A percentile compares a stretch with the other conserved stretches of the same genome.
phyloP scores from a whole-genome alignment of 2,797 vertebrate genomes.

The Lindbergichthys nudifrons region DNA sequence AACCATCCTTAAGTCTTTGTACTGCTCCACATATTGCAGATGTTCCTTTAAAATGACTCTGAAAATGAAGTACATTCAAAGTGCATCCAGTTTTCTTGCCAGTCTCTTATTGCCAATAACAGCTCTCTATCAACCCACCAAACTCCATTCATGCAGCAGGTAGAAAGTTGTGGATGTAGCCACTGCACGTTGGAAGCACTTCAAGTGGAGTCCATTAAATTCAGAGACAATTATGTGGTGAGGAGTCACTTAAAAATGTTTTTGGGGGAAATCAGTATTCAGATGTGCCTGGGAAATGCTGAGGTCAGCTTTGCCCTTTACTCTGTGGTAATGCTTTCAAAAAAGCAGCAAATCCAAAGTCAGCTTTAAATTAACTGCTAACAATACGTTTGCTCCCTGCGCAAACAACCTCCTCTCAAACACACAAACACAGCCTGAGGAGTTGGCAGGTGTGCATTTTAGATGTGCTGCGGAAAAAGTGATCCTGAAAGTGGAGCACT shows the following conservation, averaged over 20 bases:
- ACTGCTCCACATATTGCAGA: background rate
- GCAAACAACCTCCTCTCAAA: conserved; percentile 30
- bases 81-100: conserved; percentile 8
- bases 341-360: conserved; percentile 38
- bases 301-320: conserved; percentile 57
- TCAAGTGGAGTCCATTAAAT: conserved; percentile 35
- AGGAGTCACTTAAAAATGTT: conserved; percentile 39
- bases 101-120: conserved; percentile 20
- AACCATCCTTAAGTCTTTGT: background rate
- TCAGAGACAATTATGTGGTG: conserved; percentile 39
- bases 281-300: conserved; percentile 41
- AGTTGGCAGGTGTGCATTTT: conserved; percentile 49
- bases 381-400: conserved; percentile 40
- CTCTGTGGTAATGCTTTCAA: conserved; percentile 20
- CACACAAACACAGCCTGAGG: conserved; percentile 15
- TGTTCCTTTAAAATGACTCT: conserved; percentile 9
- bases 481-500: conserved; percentile 38
- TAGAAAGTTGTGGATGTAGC: conserved; percentile 18
- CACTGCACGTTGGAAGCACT: conserved; percentile 25
- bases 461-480: conserved; percentile 44
- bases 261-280: conserved; percentile 41
- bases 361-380: conserved; percentile 57
- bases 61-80: conserved; percentile 19
- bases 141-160: conserved; percentile 7
- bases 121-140: conserved; percentile 6